Evolutionary conservation across 2,888 invertebrate genomes (phyloP).

Genomic region (Brenthis ino): DNA sequence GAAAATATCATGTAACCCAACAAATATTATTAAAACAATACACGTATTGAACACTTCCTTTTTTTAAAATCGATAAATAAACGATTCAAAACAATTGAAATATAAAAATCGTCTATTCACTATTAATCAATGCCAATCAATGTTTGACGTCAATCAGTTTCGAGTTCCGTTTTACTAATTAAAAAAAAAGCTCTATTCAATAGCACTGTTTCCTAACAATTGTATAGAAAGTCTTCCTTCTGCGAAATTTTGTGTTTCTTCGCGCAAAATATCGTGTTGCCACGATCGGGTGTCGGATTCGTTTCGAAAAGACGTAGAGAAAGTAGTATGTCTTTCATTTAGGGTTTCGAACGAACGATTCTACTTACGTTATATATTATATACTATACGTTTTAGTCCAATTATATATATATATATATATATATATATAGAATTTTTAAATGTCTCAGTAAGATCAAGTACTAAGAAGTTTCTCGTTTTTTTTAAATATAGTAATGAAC

Average conservation of each 20-base stretch:
- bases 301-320: conserved; percentile 30
- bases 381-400: too few species aligned
- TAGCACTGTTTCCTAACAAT: conserved; percentile 31
- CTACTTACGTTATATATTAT: too few species aligned
- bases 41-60: too few species aligned
- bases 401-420: too few species aligned
- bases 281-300: conserved; percentile 59
- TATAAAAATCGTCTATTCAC: conserved; percentile 17
- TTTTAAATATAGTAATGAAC: too few species aligned
- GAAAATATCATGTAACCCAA: too few species aligned
- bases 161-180: conserved; percentile 32
- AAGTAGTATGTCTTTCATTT: neutral
- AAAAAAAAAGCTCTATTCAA: conserved; percentile 46
- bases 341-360: neutral
- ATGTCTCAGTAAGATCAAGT: too few species aligned
- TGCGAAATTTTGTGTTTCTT: conserved; percentile 60
- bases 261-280: conserved; percentile 67
- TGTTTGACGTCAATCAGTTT: conserved; percentile 27
- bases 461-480: too few species aligned
- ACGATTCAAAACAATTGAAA: neutral
- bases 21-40: too few species aligned
- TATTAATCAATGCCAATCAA: conserved; percentile 17
- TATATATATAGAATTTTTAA: too few species aligned
- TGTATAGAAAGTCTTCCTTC: conserved; percentile 60
- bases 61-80: neutral